A percentile compares a stretch with the other conserved stretches of the same genome.
phyloP scores from a whole-genome alignment of 2,113 vertebrate species.

The Tetrao urogallus region DNA sequence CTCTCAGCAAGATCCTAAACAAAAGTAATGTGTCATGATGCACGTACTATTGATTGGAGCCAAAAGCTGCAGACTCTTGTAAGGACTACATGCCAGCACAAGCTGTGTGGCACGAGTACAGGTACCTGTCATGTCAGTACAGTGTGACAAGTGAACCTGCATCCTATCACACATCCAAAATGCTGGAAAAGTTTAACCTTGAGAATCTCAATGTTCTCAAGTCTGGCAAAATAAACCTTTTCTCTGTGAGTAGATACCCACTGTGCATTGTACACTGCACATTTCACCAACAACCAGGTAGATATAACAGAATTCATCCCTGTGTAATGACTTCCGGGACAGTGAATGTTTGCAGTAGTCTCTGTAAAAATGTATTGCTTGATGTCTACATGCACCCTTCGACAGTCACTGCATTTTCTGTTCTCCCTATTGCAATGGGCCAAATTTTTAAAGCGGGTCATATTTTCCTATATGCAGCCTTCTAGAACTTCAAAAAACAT shows the following conservation, averaged over 20 bases:
- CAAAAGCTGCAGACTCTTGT: not conserved
- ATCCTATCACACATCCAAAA: not conserved
- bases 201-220: not conserved
- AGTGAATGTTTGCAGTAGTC: not conserved
- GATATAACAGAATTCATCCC: not conserved
- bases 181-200: not conserved
- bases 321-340: not conserved
- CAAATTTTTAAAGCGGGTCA: not conserved
- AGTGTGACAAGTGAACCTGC: not conserved
- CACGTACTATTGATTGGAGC: not conserved
- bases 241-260: not conserved
- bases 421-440: not conserved
- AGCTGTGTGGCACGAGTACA: not conserved
- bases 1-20: not conserved
- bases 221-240: not conserved
- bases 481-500: not conserved
- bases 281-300: not conserved
- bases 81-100: constrained; percentile 2
- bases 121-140: not conserved
- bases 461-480: not conserved
- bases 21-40: constrained; percentile 7
- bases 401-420: not conserved
- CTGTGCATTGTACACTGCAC: not conserved
- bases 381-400: not conserved
- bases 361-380: not conserved